phyloP scores from a whole-genome alignment of 2,113 vertebrate species.

The Lonchura striata region DNA sequence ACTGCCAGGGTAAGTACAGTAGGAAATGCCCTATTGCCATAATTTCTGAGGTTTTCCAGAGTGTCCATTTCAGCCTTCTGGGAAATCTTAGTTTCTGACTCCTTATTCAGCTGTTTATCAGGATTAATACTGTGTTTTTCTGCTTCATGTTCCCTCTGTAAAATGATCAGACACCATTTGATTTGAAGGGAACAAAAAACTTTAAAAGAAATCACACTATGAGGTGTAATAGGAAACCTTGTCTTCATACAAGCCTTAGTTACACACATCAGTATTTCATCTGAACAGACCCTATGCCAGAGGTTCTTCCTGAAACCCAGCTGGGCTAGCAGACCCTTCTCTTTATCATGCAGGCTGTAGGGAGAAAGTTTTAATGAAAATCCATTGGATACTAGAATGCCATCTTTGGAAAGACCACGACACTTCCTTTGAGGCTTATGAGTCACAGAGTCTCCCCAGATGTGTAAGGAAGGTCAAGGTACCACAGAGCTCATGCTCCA shows the following conservation, averaged over 20 bases:
- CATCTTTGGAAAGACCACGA: neutral
- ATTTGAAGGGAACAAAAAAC: neutral
- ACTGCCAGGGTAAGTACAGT: constrained; percentile 14
- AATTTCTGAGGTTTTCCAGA: constrained; percentile 51
- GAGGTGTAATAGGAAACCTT: neutral
- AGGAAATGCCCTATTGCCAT: constrained; percentile 29
- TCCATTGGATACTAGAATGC: neutral
- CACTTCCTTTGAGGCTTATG: rapidly evolving
- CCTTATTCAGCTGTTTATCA: constrained; percentile 34
- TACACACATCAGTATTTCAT: neutral
- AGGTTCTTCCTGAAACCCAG: neutral
- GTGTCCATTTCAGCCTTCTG: constrained; percentile 38
- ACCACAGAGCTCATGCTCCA: neutral
- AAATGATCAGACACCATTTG: neutral
- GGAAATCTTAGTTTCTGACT: constrained; percentile 44
- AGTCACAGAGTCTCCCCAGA: neutral
- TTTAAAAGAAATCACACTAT: neutral
- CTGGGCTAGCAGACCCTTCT: neutral
- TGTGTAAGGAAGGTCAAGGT: neutral
- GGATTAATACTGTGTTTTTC: constrained; percentile 51
- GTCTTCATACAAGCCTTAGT: neutral
- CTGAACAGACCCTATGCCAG: neutral
- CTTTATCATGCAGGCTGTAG: neutral
- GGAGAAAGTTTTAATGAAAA: neutral
- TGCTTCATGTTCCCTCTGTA: constrained; percentile 60